Percentiles rank a stretch among this genome's conserved stretches.
Evolutionary conservation across 2,113 vertebrate genomes (phyloP).

Genomic region (Xiphorhynchus elegans): DNA sequence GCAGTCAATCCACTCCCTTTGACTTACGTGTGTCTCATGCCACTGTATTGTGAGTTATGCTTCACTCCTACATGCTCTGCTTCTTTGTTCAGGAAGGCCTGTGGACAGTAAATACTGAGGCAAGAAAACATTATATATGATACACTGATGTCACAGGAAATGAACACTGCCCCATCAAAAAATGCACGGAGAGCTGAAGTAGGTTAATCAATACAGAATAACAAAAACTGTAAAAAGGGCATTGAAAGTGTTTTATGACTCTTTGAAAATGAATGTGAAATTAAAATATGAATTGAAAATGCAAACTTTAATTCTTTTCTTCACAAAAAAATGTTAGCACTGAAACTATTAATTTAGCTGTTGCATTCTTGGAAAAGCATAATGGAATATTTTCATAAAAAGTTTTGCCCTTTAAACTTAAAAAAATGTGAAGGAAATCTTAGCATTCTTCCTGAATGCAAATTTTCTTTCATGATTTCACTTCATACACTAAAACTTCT

Average conservation of each 20-base stretch:
- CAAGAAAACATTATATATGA: fast-evolving
- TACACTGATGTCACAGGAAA: not conserved
- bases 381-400: not conserved
- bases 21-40: not conserved
- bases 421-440: not conserved
- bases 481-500: not conserved
- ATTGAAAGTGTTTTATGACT: not conserved
- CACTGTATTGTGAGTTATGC: not conserved
- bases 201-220: not conserved
- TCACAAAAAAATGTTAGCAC: not conserved
- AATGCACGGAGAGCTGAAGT: not conserved
- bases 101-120: not conserved
- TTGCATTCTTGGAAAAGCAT: not conserved
- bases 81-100: not conserved
- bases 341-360: not conserved
- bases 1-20: not conserved
- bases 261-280: not conserved
- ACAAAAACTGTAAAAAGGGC: not conserved
- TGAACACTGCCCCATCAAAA: not conserved
- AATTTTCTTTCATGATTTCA: not conserved
- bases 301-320: not conserved
- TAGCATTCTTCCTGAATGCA: not conserved
- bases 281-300: not conserved
- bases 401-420: not conserved
- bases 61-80: not conserved